phyloP scores from a whole-genome alignment of 1,140 invertebrate species.

The Drosophila quadrilineata region DNA sequence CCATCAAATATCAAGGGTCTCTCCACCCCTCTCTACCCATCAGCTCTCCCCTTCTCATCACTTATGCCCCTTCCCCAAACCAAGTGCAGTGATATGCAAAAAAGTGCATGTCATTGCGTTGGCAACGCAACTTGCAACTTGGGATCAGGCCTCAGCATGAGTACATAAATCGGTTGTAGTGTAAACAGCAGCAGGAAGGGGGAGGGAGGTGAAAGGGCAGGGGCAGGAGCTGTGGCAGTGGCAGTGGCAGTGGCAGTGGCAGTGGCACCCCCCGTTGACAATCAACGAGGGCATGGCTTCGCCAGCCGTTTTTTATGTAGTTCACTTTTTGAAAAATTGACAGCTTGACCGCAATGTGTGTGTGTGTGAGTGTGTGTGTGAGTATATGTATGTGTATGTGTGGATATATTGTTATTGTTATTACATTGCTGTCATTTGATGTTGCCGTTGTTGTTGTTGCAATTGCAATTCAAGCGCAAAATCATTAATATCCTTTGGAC shows the following conservation, averaged over 20 bases:
- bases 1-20: slow-evolving; percentile 60
- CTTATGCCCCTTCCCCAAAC: not conserved
- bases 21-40: not conserved
- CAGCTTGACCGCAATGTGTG: slow-evolving; percentile 67
- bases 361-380: slow-evolving; percentile 25
- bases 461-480: slow-evolving; percentile 79
- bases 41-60: no score
- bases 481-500: slow-evolving; percentile 80
- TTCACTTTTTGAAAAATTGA: slow-evolving; percentile 75
- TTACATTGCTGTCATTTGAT: slow-evolving; percentile 46
- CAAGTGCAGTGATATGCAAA: slow-evolving; percentile 75
- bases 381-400: slow-evolving; percentile 35
- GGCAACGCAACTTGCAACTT: slow-evolving; percentile 41
- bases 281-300: slow-evolving; percentile 15
- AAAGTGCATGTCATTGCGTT: slow-evolving; percentile 79
- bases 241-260: no score
- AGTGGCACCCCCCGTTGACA: slow-evolving; percentile 6
- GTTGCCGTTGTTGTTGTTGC: slow-evolving; percentile 52
- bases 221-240: no score
- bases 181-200: no score
- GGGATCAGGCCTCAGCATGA: not conserved
- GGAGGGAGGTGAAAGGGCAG: no score
- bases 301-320: slow-evolving; percentile 60
- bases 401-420: slow-evolving; percentile 71
- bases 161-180: slow-evolving; percentile 1